Evolutionary conservation across 2,797 vertebrate species (phyloP), one percentile per base, ranked within the genome.

Genomic region (Babyrousa celebensis): DNA sequence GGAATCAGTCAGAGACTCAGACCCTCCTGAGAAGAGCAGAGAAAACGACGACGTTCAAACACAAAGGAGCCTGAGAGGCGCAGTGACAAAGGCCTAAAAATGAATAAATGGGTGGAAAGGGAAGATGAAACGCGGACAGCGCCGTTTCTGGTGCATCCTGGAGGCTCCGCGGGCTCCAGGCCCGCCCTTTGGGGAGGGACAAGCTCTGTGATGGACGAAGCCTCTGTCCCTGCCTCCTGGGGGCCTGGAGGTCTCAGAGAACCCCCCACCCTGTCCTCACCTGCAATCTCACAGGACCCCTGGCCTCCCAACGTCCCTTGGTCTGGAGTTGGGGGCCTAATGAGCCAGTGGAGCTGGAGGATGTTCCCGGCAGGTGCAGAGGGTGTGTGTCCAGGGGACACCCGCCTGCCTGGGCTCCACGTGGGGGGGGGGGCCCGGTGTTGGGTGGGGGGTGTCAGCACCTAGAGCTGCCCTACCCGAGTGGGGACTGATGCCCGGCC

Each of bases 1-100:
- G 11, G 83, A 94, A 97, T 97, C 93, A 89, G 17, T 80, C 74
- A 89, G 84, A 97, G 95, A 92, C 0, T 0, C n/a, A 77, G 74
- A 12, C 48, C 48, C 80, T 29, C 72, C 62, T 0, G 36, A 94
- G 95, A 83, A 25, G 63, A 58, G 23, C 48, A 25, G 32, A 25
- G 63, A 58, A 67, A 40, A 89, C 18, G 82, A 56, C 0, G 5
- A 79, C 29, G 36, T 27, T 83, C n/a, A 96, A 74, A 88, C 87
- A 94, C 56, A 62, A 23, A 96, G 86, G 83, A 36, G 74, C 36
- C 12, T 3, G 48, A 18, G 16, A 63, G 72, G 77, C 0, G 5
- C 12, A n/a, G 71, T 2, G 52, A 52, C 62, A 18, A 63, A 96
- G 80, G 52, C 12, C 43, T 10, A 56, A 94, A 29, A 43, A 43